Evolutionary conservation across 1,140 invertebrate species (phyloP).

Genomic region (Delia radicum): DNA sequence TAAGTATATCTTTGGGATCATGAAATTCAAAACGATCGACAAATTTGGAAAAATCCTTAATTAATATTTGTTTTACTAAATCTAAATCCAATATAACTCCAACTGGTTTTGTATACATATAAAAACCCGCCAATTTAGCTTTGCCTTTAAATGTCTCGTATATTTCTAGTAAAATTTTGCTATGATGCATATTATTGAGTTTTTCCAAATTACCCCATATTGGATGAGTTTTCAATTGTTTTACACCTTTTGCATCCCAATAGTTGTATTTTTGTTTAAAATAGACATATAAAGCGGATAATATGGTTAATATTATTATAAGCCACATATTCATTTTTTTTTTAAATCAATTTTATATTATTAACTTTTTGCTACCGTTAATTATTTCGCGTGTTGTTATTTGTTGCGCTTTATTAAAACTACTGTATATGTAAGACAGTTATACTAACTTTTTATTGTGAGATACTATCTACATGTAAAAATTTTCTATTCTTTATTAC

Average conservation of each 20-base stretch:
- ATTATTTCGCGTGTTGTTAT: no score
- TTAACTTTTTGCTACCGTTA: no score
- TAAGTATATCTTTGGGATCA: constrained; percentile 58
- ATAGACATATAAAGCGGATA: background rate
- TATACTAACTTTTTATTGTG: no score
- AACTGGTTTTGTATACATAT: constrained; percentile 26
- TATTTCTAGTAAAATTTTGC: constrained; percentile 25
- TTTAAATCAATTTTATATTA: no score
- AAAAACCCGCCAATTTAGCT: constrained; percentile 32
- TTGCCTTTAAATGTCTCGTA: constrained; percentile 37
- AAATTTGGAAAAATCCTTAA: constrained; percentile 61
- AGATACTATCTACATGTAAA: no score
- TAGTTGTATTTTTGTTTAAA: constrained; percentile 19
- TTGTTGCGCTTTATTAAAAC: no score
- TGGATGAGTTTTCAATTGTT: constrained; percentile 27
- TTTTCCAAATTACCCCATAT: constrained; percentile 34
- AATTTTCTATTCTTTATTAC: no score
- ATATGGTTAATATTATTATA: background rate
- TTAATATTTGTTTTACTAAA: constrained; percentile 62
- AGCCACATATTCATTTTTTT: background rate
- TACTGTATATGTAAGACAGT: no score
- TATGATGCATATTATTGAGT: constrained; percentile 28
- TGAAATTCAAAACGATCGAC: constrained; percentile 55
- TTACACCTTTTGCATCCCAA: constrained; percentile 32
- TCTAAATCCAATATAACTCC: constrained; percentile 57